Evolutionary conservation across 1,140 invertebrate species (phyloP), one percentile per base, ranked within the genome.

Genomic region (Scaptodrosophila lebanonensis): DNA sequence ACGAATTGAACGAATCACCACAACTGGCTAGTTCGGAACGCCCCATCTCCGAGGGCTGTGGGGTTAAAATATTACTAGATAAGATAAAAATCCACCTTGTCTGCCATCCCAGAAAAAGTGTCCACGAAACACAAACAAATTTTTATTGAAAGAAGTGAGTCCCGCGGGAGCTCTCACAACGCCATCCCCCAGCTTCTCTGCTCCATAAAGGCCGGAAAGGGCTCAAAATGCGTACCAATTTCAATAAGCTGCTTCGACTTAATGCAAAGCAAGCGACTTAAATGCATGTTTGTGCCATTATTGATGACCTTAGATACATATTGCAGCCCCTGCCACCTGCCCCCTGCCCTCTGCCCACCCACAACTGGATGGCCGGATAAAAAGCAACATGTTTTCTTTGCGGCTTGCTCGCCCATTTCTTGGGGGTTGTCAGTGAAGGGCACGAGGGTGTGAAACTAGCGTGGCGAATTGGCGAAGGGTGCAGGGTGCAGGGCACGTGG

Each of bases 141-240:
- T 67, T 65, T 64, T 65, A 67, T 67, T 67, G 65, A 67, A 67
- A 67, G 54, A 53, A 67, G 65, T 67, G 61, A 67, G 45, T 63
- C 65, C 39, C 61, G 11, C 17, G 65, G 54, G 65, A 53, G 48
- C 36, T n/a, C n/a, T n/a, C n/a, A n/a, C 22, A 15, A 35, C 42
- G 11, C n/a, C 47, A 20, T 20, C 16, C 25, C 20, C 7, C 17
- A 33, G 35, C n/a, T n/a, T n/a, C n/a, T n/a, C n/a, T n/a, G n/a
- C n/a, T n/a, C n/a, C 13, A 11, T 35, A 49, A 54, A 29, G 47
- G n/a, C n/a, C n/a, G n/a, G n/a, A 67, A 64, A 64, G 60, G 54
- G 53, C 53, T 49, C 44, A 49, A 43, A 48, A 30, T 64, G 53
- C 64, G 54, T 59, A 53, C 60, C 61, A 64, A 67, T 67, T 67